Conservation (phyloP, 2,113 vertebrate species). For the Channa argus region DNA sequence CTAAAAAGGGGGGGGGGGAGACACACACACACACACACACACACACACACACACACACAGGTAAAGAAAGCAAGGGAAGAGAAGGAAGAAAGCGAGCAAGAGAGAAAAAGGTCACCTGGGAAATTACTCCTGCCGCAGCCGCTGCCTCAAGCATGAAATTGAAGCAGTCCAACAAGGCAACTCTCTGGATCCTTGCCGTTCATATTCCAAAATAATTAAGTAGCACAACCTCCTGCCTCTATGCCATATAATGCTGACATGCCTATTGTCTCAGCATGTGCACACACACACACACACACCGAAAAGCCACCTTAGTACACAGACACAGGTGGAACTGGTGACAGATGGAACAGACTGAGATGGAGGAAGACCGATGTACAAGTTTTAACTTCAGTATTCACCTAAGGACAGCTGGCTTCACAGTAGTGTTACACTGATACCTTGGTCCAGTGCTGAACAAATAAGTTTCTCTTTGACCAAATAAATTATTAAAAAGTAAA, state of each 20-base stretch:
- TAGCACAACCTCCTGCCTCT: conserved; percentile 59
- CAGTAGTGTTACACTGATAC: background rate
- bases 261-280: conserved; percentile 53
- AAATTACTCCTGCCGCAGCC: conserved; percentile 76
- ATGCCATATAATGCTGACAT: conserved; percentile 54
- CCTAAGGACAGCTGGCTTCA: background rate
- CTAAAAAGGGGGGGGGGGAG: conserved; percentile 13
- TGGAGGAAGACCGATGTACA: background rate
- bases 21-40: background rate
- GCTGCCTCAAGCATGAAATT: conserved; percentile 86
- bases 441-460: background rate
- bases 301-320: conserved; percentile 19
- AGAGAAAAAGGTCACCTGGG: conserved; percentile 74
- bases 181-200: conserved; percentile 74
- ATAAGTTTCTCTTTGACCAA: background rate
- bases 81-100: background rate
- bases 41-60: background rate
- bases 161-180: conserved; percentile 78
- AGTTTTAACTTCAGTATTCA: conserved; percentile 5
- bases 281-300: conserved; percentile 9
- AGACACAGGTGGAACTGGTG: conserved; percentile 36
- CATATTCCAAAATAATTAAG: conserved; percentile 83
- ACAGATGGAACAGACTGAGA: conserved; percentile 1
- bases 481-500: too few species aligned
- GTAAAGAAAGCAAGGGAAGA: conserved; percentile 4